phyloP scores from a whole-genome alignment of 1,140 invertebrate genomes.

The Lepidurus couesii region DNA sequence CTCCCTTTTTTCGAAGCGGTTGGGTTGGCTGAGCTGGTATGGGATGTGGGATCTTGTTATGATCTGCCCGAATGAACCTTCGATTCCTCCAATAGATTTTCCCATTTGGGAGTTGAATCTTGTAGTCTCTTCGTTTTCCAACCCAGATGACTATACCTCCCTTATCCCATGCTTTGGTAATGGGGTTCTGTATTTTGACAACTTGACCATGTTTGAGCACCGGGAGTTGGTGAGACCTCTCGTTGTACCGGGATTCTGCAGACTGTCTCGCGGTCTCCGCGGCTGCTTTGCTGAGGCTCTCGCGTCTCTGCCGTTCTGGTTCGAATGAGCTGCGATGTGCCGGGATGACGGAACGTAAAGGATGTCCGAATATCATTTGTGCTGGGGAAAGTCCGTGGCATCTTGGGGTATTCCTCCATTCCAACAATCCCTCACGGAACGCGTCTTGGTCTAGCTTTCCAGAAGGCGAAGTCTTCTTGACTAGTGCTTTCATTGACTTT shows the following conservation, averaged over 20 bases:
- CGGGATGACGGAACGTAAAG: conserved; percentile 29
- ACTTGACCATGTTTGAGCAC: conserved; percentile 6
- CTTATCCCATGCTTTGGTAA: conserved; percentile 26
- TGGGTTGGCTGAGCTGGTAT: too few species aligned
- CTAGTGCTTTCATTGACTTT: conserved; percentile 31
- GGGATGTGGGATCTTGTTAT: neutral
- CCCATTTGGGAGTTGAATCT: conserved; percentile 24
- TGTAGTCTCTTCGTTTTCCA: conserved; percentile 23
- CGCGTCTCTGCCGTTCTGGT: conserved; percentile 20
- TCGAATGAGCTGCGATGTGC: conserved; percentile 21
- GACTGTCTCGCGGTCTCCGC: conserved; percentile 13
- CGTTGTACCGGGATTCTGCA: conserved; percentile 12
- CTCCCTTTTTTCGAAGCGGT: too few species aligned
- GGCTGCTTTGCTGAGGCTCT: neutral
- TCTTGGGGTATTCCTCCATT: conserved; percentile 25
- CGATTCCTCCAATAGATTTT: conserved; percentile 21
- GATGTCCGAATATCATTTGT: conserved; percentile 27
- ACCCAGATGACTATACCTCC: conserved; percentile 10
- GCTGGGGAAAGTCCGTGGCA: neutral
- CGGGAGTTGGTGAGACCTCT: neutral
- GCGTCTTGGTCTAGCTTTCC: conserved; percentile 6
- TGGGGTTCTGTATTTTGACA: conserved; percentile 24
- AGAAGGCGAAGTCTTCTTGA: conserved; percentile 5
- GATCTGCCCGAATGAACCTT: conserved; percentile 15
- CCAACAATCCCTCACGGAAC: conserved; percentile 23